phyloP scores from a whole-genome alignment of 2,113 vertebrate genomes.

The Salvator merianae region DNA sequence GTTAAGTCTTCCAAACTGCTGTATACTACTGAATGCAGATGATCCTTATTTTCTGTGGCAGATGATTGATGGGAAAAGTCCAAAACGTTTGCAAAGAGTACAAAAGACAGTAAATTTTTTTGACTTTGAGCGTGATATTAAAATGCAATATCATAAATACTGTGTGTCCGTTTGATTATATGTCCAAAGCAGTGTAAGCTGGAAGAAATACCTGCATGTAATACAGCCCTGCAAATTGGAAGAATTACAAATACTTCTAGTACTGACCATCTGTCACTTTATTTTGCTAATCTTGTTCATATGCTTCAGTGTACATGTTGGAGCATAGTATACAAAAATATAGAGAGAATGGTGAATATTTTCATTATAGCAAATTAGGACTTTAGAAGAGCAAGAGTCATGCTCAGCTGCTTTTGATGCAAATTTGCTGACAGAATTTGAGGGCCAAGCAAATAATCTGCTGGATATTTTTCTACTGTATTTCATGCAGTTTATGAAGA shows the following conservation, averaged over 20 bases:
- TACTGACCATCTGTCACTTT: neutral
- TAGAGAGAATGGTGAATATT: neutral
- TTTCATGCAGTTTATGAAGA: conserved; percentile 34
- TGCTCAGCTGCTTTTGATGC: neutral
- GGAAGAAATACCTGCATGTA: neutral
- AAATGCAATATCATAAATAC: neutral
- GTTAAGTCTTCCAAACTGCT: neutral
- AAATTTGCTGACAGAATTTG: neutral
- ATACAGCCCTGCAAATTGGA: conserved; percentile 34
- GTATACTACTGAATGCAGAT: neutral
- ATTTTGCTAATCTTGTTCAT: conserved; percentile 36
- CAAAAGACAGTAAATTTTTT: neutral
- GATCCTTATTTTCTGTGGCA: neutral
- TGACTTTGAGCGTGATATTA: neutral
- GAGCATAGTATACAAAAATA: neutral
- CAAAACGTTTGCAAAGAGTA: neutral
- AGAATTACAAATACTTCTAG: conserved; percentile 37
- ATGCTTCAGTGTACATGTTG: neutral
- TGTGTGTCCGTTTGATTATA: neutral
- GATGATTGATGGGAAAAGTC: neutral
- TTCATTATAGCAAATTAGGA: conserved; percentile 24
- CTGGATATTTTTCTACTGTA: conserved; percentile 39
- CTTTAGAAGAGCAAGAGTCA: neutral
- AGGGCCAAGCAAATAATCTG: conserved; percentile 19
- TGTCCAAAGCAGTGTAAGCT: neutral